phyloP scores from a whole-genome alignment of 2,888 invertebrate species.

The Aphrophora alni region DNA sequence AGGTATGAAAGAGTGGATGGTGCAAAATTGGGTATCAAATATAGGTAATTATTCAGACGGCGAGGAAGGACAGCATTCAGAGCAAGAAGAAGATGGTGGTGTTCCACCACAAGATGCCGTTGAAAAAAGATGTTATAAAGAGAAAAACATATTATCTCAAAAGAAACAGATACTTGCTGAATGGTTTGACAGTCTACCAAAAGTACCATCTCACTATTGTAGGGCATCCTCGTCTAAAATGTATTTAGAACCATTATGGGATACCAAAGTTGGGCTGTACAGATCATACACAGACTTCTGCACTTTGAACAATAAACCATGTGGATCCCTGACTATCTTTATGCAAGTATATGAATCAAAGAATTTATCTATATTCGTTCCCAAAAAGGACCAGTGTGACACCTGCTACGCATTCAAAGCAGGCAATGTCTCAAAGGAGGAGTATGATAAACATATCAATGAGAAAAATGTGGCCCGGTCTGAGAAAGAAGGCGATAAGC shows the following conservation, averaged over 20 bases:
- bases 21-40: constrained; percentile 22
- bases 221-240: constrained; percentile 15
- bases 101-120: too few relatives aligned
- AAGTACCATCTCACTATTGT: constrained; percentile 35
- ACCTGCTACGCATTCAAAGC: constrained; percentile 29
- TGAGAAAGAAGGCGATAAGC: constrained; percentile 32
- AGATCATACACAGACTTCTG: constrained; percentile 25
- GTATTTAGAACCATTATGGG: constrained; percentile 30
- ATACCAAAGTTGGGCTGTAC: constrained; percentile 24
- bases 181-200: constrained; percentile 29
- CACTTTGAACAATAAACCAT: constrained; percentile 16
- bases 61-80: neutral
- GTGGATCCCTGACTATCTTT: constrained; percentile 19
- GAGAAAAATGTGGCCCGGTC: constrained; percentile 11
- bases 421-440: constrained; percentile 2
- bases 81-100: neutral
- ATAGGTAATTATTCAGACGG: neutral
- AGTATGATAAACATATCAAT: constrained; percentile 20
- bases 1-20: constrained; percentile 28
- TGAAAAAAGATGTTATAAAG: neutral
- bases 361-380: constrained; percentile 40
- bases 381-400: constrained; percentile 40
- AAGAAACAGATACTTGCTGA: neutral
- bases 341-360: constrained; percentile 17
- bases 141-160: neutral